Conservation (phyloP, 1,140 invertebrate species). For the Euglossa dilemma region DNA sequence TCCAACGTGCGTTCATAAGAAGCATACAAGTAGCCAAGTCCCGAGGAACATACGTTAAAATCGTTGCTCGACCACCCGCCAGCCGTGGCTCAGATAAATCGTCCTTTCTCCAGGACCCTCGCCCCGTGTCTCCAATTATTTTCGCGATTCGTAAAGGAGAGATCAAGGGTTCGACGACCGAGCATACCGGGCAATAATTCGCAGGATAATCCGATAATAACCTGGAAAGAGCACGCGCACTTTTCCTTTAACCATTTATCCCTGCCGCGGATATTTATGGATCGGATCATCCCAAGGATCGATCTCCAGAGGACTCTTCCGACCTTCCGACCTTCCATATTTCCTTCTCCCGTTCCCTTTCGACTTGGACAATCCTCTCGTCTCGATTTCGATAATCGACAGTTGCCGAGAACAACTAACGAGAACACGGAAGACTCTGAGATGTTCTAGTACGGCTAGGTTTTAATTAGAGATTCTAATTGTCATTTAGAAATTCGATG, state of each 20-base stretch:
- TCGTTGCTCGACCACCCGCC: neutral
- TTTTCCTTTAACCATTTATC: slow-evolving; percentile 34
- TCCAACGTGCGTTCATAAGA: neutral
- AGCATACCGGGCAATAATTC: slow-evolving; percentile 24
- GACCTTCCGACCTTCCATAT: neutral
- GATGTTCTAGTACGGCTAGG: too few species aligned
- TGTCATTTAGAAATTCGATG: too few species aligned
- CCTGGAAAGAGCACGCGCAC: neutral
- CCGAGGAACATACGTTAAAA: neutral
- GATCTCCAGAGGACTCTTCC: neutral
- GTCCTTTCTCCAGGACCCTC: neutral
- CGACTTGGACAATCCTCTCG: too few species aligned
- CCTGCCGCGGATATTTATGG: slow-evolving; percentile 8
- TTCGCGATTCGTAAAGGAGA: slow-evolving; percentile 25
- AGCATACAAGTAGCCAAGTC: neutral
- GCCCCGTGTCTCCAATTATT: slow-evolving; percentile 28
- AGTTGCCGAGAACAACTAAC: too few species aligned
- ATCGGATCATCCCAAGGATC: slow-evolving; percentile 7
- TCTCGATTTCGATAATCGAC: too few species aligned
- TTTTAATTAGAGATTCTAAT: too few species aligned
- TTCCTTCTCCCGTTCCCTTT: neutral
- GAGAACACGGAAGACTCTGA: too few species aligned
- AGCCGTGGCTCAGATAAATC: neutral
- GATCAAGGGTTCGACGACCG: slow-evolving; percentile 22
- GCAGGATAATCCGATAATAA: slow-evolving; percentile 36